These are phyloP conservation scores for Contarinia nasturtii DNA, from an alignment of 1,140 invertebrate species.

Conservation along the genomic window DNA sequence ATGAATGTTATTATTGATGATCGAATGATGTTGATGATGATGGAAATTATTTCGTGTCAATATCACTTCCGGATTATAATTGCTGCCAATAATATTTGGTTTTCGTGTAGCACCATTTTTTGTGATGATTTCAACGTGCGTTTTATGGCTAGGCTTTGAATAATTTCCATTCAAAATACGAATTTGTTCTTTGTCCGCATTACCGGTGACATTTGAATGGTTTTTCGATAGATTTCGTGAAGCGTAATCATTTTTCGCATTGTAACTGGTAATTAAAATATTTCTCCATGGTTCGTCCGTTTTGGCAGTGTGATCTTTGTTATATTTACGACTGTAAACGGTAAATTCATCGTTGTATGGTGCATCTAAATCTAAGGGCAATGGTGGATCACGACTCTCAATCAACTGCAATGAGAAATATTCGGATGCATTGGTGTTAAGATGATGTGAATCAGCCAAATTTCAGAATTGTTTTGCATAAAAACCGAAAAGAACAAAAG, in stretches of 20 bases:
- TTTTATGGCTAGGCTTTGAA: slow-evolving; percentile 37
- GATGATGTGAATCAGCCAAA: no score
- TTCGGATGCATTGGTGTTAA: no score
- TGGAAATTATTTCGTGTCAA: slow-evolving; percentile 11
- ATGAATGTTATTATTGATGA: slow-evolving; percentile 4
- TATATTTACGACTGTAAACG: slow-evolving; percentile 19
- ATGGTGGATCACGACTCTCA: slow-evolving; percentile 34
- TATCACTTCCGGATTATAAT: slow-evolving; percentile 23
- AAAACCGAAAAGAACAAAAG: no score
- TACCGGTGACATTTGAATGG: slow-evolving; percentile 8
- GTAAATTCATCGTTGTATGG: slow-evolving; percentile 36
- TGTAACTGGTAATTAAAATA: slow-evolving; percentile 23
- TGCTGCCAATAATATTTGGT: slow-evolving; percentile 23
- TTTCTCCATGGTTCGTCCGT: slow-evolving; percentile 4
- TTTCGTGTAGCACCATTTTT: slow-evolving; percentile 33
- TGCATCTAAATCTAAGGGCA: slow-evolving; percentile 37
- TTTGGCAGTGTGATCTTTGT: slow-evolving; percentile 1
- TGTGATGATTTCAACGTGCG: slow-evolving; percentile 37
- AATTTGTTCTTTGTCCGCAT: neutral
- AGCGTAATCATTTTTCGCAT: slow-evolving; percentile 11
- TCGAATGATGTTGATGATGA: slow-evolving; percentile 10
- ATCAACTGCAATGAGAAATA: slow-evolving; percentile 21
- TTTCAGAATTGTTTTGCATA: no score
- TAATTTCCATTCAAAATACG: slow-evolving; percentile 20
- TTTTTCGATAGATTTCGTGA: slow-evolving; percentile 6